Evolutionary conservation across 2,888 invertebrate genomes (phyloP), one percentile per base, ranked within the genome.

Genomic region (Allolobophora icterica): DNA sequence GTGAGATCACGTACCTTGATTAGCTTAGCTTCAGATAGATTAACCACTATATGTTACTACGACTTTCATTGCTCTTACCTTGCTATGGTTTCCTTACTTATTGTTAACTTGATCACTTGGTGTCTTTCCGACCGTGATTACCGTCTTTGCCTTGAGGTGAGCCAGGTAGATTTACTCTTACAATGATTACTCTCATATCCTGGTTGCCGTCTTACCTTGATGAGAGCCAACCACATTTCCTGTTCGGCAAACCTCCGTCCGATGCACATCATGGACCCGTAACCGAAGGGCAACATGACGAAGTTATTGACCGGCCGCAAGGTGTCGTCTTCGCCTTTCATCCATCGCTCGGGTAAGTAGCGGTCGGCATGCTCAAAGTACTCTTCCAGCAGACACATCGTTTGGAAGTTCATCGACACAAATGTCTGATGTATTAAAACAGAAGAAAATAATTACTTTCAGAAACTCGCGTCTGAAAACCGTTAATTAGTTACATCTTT

Each of bases 221-320:
- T 94, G 21, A 94, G 87, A 34, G 94, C 94, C 15, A 95, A 91
- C 71, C 97, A 96, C 95, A 98, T 97, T 96, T 98, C 95, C 92
- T 95, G 95, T 92, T 95, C 95, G 0, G 96, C 96, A 89, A 96
- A 93, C 52, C 95, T 93, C 91, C 95, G 93, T 0, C 96, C 96
- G 8, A 95, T 95, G 92, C 94, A 94, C 90, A 93, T 93, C 17
- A 94, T 91, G 2, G 93, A 91, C 15, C 94, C 94, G 90, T 94
- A 93, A 0, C 94, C 94, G 91, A 94, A 94, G 0, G 94, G 94
- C 89, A 93, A 91, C 90, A 93, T 91, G 21, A 93, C 92, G 91
- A 93, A 94, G 17, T 90, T 90, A 21, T 93, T 93, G 58, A 93
- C 93, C 8, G 91, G 91, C 40, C 91, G 83, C 30, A 89, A 34